These are phyloP conservation scores for Myanophis thanlyinensis DNA, from an alignment of 2,113 vertebrate genomes.

Conservation along the genomic window DNA sequence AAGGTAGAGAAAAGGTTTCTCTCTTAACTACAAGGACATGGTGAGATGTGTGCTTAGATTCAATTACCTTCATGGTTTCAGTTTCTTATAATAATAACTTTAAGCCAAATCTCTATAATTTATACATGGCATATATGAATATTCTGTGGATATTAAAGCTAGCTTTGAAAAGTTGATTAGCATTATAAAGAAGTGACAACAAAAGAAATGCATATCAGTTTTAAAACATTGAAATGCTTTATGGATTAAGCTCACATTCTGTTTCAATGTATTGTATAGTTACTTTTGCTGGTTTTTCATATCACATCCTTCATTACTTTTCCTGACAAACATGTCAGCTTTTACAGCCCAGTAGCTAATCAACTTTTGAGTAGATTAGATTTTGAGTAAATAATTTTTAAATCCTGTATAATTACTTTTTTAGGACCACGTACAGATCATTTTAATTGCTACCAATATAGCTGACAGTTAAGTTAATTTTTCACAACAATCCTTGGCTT, in stretches of 20 bases:
- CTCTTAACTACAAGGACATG: background rate
- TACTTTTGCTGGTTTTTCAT: background rate
- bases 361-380: background rate
- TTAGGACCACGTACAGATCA: background rate
- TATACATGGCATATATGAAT: background rate
- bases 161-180: background rate
- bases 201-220: background rate
- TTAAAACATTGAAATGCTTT: background rate
- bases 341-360: background rate
- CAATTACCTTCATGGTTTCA: background rate
- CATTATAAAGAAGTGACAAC: background rate
- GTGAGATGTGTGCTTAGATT: rapidly evolving
- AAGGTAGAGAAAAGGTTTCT: conserved; percentile 6
- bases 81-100: background rate
- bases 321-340: background rate
- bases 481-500: background rate
- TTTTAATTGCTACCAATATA: background rate
- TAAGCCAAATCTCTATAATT: background rate
- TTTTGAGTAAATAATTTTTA: background rate
- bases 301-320: background rate
- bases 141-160: background rate
- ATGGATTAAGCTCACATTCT: background rate
- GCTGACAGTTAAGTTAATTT: background rate
- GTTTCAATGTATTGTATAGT: background rate
- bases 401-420: background rate